Evolutionary conservation across 2,113 vertebrate species (phyloP), one percentile per base, ranked within the genome.

Genomic region (Callorhinus ursinus): DNA sequence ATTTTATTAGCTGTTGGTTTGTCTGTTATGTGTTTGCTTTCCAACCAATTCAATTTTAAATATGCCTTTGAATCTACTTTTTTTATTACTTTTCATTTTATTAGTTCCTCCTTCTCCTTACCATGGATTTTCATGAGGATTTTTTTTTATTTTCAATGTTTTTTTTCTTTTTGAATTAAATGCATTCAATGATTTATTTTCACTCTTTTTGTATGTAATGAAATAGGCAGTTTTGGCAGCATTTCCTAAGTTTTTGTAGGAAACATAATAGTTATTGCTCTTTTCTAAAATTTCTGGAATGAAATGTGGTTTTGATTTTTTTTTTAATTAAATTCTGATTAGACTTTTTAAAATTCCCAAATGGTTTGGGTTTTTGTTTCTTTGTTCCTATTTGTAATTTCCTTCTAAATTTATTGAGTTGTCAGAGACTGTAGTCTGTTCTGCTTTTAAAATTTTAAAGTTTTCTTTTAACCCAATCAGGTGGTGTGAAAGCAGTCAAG

Each of bases 251-350:
- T 93, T 86, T 97, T 94, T 96, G 1, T 28, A 88, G 88, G 26
- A 89, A 74, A 31, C 9, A 63, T 61, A 42, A 33, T 72, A 89
- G 39, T 90, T 84, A 84, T 22, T 83, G 9, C 59, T 95, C 28
- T 92, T 71, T 84, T 86, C 77, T 81, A 82, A 96, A 95, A 79
- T 94, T 61, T 77, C 46, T 92, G 33, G n/a, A 91, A 72, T 22
- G 46, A 88, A 72, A 10, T 82, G 4, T 77, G 11, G 19, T 88
- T 97, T 94, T 89, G 9, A 71, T 18, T 95, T 89, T 89, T 93
- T 69, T 71, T 77, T 31, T 74, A 88, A 71, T 90, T 39, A 76
- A 74, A 51, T 86, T 95, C 63, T 95, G 22, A 71, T 90, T 59
- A 28, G 14, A 65, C 51, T 85, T 92, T 80, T 4, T 0, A 33